A percentile compares a stretch with the other conserved stretches of the same genome.
These are phyloP conservation scores for Entomobrya multifasciata DNA, from an alignment of 2,888 invertebrate species.

Conservation along the genomic window DNA sequence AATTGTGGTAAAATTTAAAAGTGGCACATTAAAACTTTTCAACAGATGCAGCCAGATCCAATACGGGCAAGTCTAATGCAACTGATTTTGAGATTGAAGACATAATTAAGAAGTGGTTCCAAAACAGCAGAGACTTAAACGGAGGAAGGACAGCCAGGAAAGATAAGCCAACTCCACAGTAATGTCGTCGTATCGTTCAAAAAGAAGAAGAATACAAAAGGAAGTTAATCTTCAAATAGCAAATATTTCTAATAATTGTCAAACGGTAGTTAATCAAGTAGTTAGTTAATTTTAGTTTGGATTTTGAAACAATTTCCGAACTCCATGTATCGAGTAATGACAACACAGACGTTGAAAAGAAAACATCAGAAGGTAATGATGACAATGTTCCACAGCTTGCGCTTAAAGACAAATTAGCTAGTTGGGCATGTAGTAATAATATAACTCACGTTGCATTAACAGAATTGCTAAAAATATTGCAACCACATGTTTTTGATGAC, in stretches of 20 bases:
- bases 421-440: constrained; percentile 55
- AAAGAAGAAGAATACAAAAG: constrained; percentile 6
- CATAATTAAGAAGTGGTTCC: neutral
- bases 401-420: neutral
- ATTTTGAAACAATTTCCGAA: no score
- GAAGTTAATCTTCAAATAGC: neutral
- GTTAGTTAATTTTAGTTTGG: no score
- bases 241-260: neutral
- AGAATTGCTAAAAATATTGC: constrained; percentile 47
- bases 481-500: constrained; percentile 11
- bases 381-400: no score
- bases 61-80: neutral
- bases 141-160: neutral
- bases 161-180: neutral
- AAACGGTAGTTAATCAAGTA: neutral
- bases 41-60: neutral
- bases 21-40: neutral
- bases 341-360: no score
- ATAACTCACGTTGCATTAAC: constrained; percentile 43
- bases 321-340: no score
- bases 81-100: neutral
- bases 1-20: neutral
- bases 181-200: constrained; percentile 16
- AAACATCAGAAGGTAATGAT: no score
- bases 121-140: constrained; percentile 18